phyloP scores from a whole-genome alignment of 2,113 vertebrate species.

The Pelvicachromis taeniatus region DNA sequence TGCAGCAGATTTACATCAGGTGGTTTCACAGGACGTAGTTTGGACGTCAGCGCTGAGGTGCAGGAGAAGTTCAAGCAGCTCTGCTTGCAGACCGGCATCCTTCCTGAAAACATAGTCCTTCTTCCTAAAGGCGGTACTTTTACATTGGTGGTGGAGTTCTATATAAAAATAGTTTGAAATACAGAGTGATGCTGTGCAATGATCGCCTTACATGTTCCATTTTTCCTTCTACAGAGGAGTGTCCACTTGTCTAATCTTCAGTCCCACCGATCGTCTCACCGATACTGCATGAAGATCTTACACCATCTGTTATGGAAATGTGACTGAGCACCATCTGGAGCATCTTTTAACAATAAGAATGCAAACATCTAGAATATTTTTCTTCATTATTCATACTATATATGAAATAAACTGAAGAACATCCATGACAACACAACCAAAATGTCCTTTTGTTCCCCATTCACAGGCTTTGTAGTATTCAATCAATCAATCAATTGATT shows the following conservation, averaged over 20 bases:
- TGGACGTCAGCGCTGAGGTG: slow-evolving; percentile 54
- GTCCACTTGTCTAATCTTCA: slow-evolving; percentile 28
- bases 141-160: not conserved
- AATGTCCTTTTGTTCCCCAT: not conserved
- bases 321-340: not conserved
- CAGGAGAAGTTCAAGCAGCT: slow-evolving; percentile 74
- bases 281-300: not conserved
- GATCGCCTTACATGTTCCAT: not conserved
- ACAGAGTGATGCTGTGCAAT: not conserved
- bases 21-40: slow-evolving; percentile 19
- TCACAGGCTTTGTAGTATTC: not conserved
- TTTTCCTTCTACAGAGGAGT: slow-evolving; percentile 46
- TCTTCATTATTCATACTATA: slow-evolving; percentile 77
- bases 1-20: not conserved
- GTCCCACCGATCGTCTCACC: not conserved
- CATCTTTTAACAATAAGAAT: slow-evolving; percentile 45
- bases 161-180: not conserved
- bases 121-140: slow-evolving; percentile 72
- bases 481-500: not conserved
- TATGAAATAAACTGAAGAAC: slow-evolving; percentile 80
- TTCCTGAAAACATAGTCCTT: slow-evolving; percentile 69
- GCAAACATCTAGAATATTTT: slow-evolving; percentile 87
- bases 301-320: not conserved
- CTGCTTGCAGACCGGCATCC: slow-evolving; percentile 69
- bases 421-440: slow-evolving; percentile 78